Conservation (phyloP, 2,888 invertebrate species). For the Pemphredon lugubris region DNA sequence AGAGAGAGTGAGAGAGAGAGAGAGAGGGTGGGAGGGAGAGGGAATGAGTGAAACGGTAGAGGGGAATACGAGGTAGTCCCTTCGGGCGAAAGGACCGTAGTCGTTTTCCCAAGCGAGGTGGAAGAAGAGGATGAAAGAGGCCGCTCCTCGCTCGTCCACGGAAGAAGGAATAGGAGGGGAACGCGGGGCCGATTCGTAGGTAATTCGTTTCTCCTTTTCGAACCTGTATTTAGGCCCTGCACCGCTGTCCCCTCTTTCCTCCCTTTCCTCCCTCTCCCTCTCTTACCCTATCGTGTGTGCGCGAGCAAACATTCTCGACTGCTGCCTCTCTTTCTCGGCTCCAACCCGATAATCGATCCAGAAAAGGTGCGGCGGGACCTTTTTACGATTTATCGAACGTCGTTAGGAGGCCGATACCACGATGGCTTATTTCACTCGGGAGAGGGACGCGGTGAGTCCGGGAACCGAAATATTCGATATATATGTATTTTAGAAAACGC, state of each 20-base stretch:
- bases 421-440: conserved; percentile 27
- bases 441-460: too few relatives aligned
- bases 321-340: conserved; percentile 13
- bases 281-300: conserved; percentile 1
- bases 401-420: conserved; percentile 21
- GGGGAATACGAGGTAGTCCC: conserved; percentile 44
- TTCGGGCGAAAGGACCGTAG: conserved; percentile 54
- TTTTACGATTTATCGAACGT: conserved; percentile 53
- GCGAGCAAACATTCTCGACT: conserved; percentile 37
- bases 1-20: conserved; percentile 6
- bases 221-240: conserved; percentile 63
- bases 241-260: conserved; percentile 6
- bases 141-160: conserved; percentile 52
- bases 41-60: conserved; percentile 1
- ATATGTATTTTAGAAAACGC: neutral
- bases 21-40: neutral
- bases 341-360: conserved; percentile 53
- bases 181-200: conserved; percentile 61
- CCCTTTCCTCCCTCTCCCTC: conserved; percentile 5
- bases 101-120: conserved; percentile 66
- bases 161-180: conserved; percentile 34
- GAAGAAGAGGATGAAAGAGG: conserved; percentile 67
- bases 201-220: conserved; percentile 71
- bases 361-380: conserved; percentile 46
- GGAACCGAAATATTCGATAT: too few relatives aligned